Base-by-base conservation (phyloP, 2,888 invertebrate species). In the Andrena haemorrhoa region DNA sequence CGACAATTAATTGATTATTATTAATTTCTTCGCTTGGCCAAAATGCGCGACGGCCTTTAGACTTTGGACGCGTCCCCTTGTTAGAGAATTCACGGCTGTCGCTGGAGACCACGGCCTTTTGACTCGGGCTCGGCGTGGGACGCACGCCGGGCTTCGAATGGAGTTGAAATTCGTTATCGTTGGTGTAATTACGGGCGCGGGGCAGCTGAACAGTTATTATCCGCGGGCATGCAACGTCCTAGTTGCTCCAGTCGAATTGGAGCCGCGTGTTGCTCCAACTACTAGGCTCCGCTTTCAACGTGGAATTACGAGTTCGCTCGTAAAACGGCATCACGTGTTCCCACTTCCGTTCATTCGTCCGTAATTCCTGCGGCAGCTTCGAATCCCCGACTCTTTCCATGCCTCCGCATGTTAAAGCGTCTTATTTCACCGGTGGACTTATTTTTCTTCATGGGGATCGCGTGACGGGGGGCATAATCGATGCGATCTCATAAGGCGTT, bases 151-250 rank as follows among this genome's bases (percentile, higher is more conserved):
- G 23, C 56, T 26, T n/a, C 23, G 23, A 63, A 5, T 41, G 7
- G 31, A 47, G 61, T 47, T 78, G 1, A 74, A 78, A 66, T 66
- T 16, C 60, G 47, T 61, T 66, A 61, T 74, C 76, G 77, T 53
- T 61, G 6, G 29, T 47, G 29, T 77, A 77, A 73, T 78, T 74
- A 53, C 47, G 5, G 26, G 56, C 35, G 23, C 4, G 56, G 53
- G 60, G 53, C 75, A 33, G 82, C 60, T 78, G 79, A 84, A 84
- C 72, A 84, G 82, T 84, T 82, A 84, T 84, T 84, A 82, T 70
- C 82, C 82, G 31, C 20, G 65, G 65, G 75, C 83, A 84, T 75
- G 83, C 83, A 79, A 84, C 61, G 83, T 61, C 83, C 83, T 51
- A 84, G 72, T 82, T 82, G 79, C 56, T 70, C 65, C 35, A 51